These are phyloP conservation scores for Cynopterus sphinx DNA, from an alignment of 2,797 vertebrate genomes.

Conservation along the genomic window DNA sequence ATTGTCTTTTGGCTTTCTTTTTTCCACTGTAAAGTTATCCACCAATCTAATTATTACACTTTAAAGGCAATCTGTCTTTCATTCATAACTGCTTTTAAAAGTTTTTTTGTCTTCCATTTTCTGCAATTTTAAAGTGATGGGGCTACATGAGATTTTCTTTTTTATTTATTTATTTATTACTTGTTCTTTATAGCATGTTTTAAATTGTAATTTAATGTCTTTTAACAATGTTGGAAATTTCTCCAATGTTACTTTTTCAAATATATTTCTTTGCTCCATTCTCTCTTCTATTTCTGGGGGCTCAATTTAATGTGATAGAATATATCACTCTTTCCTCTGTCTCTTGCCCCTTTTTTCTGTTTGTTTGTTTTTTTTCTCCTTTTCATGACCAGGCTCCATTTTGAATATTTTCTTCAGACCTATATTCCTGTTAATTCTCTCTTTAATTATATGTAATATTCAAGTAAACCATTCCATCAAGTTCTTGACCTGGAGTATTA, in stretches of 20 bases:
- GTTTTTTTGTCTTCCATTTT: neutral
- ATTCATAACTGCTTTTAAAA: neutral
- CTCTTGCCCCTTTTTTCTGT: neutral
- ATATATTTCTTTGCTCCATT: neutral
- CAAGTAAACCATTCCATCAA: neutral
- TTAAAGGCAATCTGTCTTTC: neutral
- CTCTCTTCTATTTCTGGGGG: neutral
- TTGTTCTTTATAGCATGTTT: neutral
- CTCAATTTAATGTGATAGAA: neutral
- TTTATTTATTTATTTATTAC: neutral
- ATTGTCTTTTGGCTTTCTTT: neutral
- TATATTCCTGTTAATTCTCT: conserved; percentile 9
- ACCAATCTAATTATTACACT: neutral
- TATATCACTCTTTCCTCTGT: neutral
- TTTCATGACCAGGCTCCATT: neutral
- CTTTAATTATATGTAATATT: conserved; percentile 44
- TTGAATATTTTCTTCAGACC: neutral
- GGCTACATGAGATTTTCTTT: neutral
- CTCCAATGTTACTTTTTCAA: neutral
- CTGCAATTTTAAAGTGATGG: neutral
- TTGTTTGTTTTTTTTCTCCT: neutral
- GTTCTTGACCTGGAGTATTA: neutral
- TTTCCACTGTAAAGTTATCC: neutral
- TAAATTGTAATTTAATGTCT: neutral
- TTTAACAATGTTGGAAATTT: neutral